A percentile compares a stretch with the other conserved stretches of the same genome.
Conservation (phyloP, 2,113 vertebrate species). For the Microcebus ravelobensis region DNA sequence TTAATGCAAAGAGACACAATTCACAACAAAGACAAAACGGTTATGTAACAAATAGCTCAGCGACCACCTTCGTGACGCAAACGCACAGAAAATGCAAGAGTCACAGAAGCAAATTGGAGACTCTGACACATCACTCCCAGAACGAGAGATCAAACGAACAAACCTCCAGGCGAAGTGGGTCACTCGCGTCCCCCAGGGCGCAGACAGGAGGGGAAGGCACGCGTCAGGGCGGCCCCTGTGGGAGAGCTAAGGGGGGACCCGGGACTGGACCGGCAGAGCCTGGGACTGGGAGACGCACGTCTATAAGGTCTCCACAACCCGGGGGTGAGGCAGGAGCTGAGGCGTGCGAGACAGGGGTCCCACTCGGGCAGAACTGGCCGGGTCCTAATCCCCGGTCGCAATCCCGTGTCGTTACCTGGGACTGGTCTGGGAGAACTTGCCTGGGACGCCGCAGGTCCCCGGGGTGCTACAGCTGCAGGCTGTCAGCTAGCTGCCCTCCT, state of each 20-base stretch:
- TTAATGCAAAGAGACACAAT: background rate
- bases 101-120: fast-evolving
- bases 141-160: fast-evolving
- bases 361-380: background rate
- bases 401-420: fast-evolving
- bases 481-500: background rate
- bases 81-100: fast-evolving
- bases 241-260: too few relatives aligned
- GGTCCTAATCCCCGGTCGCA: background rate
- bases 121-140: fast-evolving
- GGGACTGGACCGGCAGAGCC: too few relatives aligned
- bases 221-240: background rate
- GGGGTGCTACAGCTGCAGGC: background rate
- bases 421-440: fast-evolving
- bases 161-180: fast-evolving
- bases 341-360: background rate
- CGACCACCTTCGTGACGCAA: background rate
- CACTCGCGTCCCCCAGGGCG: fast-evolving
- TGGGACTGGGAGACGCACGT: background rate
- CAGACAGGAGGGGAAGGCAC: background rate
- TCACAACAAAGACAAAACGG: background rate
- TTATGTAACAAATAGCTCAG: fast-evolving
- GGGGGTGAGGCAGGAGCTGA: fast-evolving
- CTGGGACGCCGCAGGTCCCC: background rate
- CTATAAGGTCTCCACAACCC: too few relatives aligned